These are phyloP conservation scores for Herpailurus yagouaroundi DNA, from an alignment of 2,113 vertebrate genomes.

Conservation along the genomic window DNA sequence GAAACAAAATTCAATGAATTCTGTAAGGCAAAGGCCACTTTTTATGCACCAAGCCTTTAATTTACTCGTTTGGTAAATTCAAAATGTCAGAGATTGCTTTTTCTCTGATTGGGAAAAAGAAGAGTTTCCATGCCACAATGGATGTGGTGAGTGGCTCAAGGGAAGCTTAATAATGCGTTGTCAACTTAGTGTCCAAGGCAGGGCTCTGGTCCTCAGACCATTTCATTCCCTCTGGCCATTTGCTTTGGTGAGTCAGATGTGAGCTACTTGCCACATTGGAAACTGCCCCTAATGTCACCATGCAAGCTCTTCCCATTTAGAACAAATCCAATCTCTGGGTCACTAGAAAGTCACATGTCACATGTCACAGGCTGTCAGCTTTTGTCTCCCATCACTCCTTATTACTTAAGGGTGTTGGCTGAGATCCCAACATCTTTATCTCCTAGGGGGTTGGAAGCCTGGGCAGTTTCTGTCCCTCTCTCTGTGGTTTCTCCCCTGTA, in stretches of 20 bases:
- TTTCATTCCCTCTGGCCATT: not conserved
- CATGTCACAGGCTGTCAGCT: not conserved
- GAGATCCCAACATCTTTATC: constrained; percentile 16
- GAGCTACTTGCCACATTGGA: not conserved
- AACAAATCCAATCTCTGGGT: constrained; percentile 34
- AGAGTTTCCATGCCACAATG: not conserved
- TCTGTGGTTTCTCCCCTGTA: not conserved
- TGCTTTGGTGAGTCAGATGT: not conserved
- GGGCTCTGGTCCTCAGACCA: not conserved
- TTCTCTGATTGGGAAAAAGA: not conserved
- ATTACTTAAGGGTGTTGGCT: constrained; percentile 15
- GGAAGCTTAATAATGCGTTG: not conserved
- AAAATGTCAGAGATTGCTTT: not conserved
- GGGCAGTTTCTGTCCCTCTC: not conserved
- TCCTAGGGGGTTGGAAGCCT: not conserved
- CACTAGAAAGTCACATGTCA: constrained; percentile 20
- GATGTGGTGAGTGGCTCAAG: not conserved
- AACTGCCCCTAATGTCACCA: constrained; percentile 8
- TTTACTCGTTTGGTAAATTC: not conserved
- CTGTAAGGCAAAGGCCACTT: not conserved
- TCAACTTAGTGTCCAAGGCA: constrained; percentile 20
- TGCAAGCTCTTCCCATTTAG: not conserved
- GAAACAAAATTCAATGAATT: not conserved
- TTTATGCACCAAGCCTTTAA: not conserved
- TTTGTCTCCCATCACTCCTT: constrained; percentile 47